A percentile compares a stretch with the other conserved stretches of the same genome.
phyloP scores from a whole-genome alignment of 2,113 vertebrate genomes.

The Ictalurus furcatus region DNA sequence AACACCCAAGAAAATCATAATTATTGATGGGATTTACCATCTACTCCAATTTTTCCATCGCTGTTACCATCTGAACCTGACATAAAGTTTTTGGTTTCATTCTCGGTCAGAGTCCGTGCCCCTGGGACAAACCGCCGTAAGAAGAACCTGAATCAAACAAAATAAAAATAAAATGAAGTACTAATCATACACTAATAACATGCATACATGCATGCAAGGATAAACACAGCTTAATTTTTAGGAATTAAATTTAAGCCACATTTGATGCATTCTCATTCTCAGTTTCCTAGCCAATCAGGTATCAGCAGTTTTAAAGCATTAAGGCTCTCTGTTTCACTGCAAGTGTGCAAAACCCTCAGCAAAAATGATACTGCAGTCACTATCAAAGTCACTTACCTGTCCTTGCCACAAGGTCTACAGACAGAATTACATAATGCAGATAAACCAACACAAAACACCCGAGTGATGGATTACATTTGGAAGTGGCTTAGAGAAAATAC shows the following conservation, averaged over 20 bases:
- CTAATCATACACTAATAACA: background rate
- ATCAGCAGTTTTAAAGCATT: background rate
- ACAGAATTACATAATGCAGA: conserved; percentile 50
- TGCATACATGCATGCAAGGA: background rate
- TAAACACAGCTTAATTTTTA: background rate
- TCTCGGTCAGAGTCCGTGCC: conserved; percentile 82
- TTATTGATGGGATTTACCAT: conserved; percentile 72
- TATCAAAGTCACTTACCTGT: conserved; percentile 14
- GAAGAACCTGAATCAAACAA: conserved; percentile 78
- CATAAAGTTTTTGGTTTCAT: conserved; percentile 87
- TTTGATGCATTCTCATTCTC: background rate
- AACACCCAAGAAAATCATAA: background rate
- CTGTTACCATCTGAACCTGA: conserved; percentile 85
- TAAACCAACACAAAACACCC: conserved; percentile 57
- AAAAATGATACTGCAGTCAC: conserved; percentile 9
- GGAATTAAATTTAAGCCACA: background rate
- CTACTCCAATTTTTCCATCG: conserved; percentile 91
- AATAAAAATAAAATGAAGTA: background rate
- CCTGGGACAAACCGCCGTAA: conserved; percentile 86
- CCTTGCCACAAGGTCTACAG: conserved; percentile 34
- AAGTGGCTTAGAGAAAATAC: conserved; percentile 42
- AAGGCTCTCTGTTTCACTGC: background rate
- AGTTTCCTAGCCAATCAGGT: background rate
- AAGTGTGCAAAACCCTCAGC: conserved; percentile 23
- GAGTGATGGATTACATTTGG: conserved; percentile 57